Evolutionary conservation across 2,888 invertebrate genomes (phyloP).

Genomic region (Pyrochroa serraticornis): DNA sequence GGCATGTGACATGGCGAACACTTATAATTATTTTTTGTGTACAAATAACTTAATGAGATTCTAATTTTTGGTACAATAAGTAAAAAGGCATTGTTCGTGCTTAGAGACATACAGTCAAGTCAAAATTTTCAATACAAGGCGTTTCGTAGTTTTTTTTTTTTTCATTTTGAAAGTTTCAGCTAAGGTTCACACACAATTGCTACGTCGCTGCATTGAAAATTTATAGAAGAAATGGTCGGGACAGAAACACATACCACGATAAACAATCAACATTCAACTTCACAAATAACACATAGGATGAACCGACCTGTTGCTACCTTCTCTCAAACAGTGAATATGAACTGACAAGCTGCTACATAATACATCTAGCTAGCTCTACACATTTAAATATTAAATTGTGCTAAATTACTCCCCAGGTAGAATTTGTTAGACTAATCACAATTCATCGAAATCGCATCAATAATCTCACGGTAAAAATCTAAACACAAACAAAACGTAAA

Average conservation of each 20-base stretch:
- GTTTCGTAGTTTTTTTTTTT: neutral
- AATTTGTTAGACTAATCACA: constrained; percentile 40
- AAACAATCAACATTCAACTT: constrained; percentile 54
- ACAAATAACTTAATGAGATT: constrained; percentile 40
- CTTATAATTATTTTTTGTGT: constrained; percentile 41
- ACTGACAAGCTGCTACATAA: constrained; percentile 51
- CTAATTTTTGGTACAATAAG: constrained; percentile 32
- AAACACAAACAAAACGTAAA: no score
- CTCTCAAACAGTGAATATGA: constrained; percentile 40
- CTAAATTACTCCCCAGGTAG: constrained; percentile 36
- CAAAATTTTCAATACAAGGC: neutral
- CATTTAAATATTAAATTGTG: constrained; percentile 53
- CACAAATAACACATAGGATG: constrained; percentile 52
- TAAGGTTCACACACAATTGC: neutral
- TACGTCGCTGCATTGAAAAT: neutral
- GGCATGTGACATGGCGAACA: constrained; percentile 53
- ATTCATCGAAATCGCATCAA: constrained; percentile 4
- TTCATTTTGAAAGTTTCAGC: neutral
- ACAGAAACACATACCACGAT: constrained; percentile 49
- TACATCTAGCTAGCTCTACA: constrained; percentile 54
- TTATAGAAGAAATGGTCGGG: constrained; percentile 33
- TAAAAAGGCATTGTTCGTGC: constrained; percentile 38
- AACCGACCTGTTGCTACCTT: constrained; percentile 36
- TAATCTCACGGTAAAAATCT: neutral
- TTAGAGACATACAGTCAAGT: constrained; percentile 13